phyloP scores from a whole-genome alignment of 1,140 invertebrate species.

The Megalopta genalis region DNA sequence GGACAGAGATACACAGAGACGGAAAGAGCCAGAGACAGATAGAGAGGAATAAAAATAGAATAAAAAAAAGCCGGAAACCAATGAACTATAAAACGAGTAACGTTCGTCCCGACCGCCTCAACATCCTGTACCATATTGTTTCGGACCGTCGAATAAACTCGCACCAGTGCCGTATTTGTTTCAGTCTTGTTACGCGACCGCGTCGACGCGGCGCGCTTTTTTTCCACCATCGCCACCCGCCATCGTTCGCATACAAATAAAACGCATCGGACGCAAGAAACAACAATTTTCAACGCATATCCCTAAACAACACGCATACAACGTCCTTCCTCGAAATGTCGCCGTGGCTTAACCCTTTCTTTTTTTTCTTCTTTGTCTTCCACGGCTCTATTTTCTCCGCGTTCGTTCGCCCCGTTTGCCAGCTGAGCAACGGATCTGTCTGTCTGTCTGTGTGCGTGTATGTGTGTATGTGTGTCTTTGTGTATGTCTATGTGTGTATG shows the following conservation, averaged over 20 bases:
- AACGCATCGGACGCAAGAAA: slow-evolving; percentile 31
- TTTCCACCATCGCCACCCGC: not conserved
- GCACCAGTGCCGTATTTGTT: slow-evolving; percentile 33
- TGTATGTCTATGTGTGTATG: no score
- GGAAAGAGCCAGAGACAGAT: not conserved
- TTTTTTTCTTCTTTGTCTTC: no score
- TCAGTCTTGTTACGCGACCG: slow-evolving; percentile 51
- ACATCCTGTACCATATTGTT: slow-evolving; percentile 54
- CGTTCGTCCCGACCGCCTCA: slow-evolving; percentile 56
- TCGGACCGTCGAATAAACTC: slow-evolving; percentile 6
- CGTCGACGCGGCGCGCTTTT: not conserved
- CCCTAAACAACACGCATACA: slow-evolving; percentile 9
- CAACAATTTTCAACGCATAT: slow-evolving; percentile 8
- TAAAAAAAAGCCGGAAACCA: not conserved
- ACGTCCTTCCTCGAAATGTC: not conserved
- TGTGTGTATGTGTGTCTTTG: no score
- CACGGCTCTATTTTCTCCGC: no score
- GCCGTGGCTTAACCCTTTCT: no score
- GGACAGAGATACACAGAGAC: not conserved
- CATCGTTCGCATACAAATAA: not conserved
- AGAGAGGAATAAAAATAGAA: no score
- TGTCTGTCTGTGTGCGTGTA: no score
- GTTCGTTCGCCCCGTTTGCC: not conserved
- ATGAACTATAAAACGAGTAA: slow-evolving; percentile 17
- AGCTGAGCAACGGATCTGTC: slow-evolving; percentile 33